A percentile compares a stretch with the other conserved stretches of the same genome.
Evolutionary conservation across 2,797 vertebrate species (phyloP).

Genomic region (Eulemur albifrons): DNA sequence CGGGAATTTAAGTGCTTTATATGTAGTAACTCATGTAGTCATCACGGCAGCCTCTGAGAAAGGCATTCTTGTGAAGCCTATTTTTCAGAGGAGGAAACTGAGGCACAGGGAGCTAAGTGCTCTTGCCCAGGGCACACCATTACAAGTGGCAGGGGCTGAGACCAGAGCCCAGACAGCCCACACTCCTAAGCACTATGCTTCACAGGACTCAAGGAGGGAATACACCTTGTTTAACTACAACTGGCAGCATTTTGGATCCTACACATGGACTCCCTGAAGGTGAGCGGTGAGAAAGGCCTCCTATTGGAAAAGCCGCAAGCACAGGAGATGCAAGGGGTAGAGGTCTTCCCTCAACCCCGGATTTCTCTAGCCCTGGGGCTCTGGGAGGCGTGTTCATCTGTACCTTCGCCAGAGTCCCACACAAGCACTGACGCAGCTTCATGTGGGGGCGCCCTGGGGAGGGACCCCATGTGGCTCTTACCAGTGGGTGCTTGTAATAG

Average conservation of each 20-base stretch:
- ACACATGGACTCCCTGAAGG: not conserved
- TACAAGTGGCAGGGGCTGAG: not conserved
- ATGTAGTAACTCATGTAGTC: not conserved
- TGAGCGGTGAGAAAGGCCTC: not conserved
- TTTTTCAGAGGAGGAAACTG: constrained; percentile 2
- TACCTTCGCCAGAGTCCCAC: not conserved
- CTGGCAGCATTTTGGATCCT: not conserved
- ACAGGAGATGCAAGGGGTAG: not conserved
- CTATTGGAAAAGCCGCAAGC: not conserved
- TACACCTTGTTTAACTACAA: not conserved
- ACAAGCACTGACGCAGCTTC: not conserved
- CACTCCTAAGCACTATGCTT: not conserved
- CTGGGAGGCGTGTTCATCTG: not conserved
- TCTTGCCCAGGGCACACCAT: not conserved
- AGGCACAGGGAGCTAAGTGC: not conserved
- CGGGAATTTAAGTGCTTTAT: not conserved
- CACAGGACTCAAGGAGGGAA: not conserved
- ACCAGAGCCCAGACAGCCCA: not conserved
- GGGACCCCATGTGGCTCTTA: constrained; percentile 79
- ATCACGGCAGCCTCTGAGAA: not conserved
- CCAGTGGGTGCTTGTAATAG: constrained; percentile 94
- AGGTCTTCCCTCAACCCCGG: not conserved
- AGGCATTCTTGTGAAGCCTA: not conserved
- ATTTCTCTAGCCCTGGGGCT: not conserved
- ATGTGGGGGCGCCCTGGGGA: not conserved